phyloP scores from a whole-genome alignment of 2,888 invertebrate genomes.

The Caenorhabditis plicata region DNA sequence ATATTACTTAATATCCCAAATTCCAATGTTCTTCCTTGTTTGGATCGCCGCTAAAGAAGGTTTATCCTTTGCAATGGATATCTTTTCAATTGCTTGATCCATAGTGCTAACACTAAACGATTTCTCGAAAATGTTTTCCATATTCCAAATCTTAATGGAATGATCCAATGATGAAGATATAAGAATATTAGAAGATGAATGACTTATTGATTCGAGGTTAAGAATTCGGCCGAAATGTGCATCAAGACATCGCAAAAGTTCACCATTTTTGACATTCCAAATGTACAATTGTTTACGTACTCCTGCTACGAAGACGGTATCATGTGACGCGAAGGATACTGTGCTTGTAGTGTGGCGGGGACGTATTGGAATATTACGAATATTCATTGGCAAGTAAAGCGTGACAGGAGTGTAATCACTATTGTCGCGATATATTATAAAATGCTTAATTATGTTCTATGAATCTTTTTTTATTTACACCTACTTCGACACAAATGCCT shows the following conservation, averaged over 20 bases:
- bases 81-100: constrained; percentile 88
- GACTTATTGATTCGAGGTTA: constrained; percentile 82
- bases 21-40: constrained; percentile 88
- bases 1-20: constrained; percentile 72
- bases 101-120: constrained; percentile 92
- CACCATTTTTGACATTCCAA: constrained; percentile 76
- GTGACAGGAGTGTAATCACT: constrained; percentile 18
- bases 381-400: constrained; percentile 51
- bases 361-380: constrained; percentile 68
- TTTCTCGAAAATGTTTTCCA: constrained; percentile 96
- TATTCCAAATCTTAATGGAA: constrained; percentile 93
- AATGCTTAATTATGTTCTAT: constrained; percentile 30
- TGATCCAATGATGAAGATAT: constrained; percentile 96
- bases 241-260: constrained; percentile 85
- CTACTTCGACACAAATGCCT: constrained; percentile 29
- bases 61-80: constrained; percentile 73
- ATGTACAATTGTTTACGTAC: constrained; percentile 91
- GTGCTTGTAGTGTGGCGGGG: constrained; percentile 83
- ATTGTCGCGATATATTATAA: constrained; percentile 41
- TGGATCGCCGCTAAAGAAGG: constrained; percentile 82
- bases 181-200: constrained; percentile 74
- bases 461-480: background rate
- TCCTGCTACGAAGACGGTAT: constrained; percentile 90
- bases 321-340: constrained; percentile 85
- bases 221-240: constrained; percentile 96